These are phyloP conservation scores for Gorsachius magnificus DNA, from an alignment of 2,797 vertebrate genomes.

Conservation along the genomic window DNA sequence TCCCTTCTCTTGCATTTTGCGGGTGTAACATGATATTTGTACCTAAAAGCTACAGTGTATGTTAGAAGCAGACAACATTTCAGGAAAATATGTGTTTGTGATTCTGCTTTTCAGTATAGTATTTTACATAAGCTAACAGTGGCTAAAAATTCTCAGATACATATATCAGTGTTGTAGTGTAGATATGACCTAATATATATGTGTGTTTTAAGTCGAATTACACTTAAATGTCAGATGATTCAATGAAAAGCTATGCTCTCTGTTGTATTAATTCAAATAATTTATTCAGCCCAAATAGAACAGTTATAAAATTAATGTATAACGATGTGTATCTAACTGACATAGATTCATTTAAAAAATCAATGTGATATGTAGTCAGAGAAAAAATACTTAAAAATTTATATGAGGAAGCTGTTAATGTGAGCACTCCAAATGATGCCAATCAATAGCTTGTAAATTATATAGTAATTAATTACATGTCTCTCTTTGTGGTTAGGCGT, in stretches of 20 bases:
- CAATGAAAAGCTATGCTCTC: neutral
- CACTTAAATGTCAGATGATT: neutral
- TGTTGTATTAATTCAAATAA: neutral
- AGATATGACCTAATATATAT: neutral
- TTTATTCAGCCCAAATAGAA: neutral
- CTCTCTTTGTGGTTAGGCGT: neutral
- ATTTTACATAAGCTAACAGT: neutral
- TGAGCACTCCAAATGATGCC: neutral
- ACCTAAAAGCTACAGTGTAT: neutral
- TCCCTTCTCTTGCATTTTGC: neutral
- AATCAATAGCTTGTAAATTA: constrained; percentile 41
- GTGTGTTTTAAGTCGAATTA: neutral
- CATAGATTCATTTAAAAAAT: neutral
- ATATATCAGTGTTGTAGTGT: neutral
- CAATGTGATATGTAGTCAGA: neutral
- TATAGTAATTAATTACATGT: constrained; percentile 25
- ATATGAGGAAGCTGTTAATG: neutral
- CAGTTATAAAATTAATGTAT: neutral
- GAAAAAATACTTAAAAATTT: constrained; percentile 38
- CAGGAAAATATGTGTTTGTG: neutral
- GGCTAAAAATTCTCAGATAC: neutral
- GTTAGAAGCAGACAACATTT: neutral
- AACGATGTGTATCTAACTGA: neutral
- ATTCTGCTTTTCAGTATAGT: neutral
- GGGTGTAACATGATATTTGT: neutral